Evolutionary conservation across 1,140 invertebrate genomes (phyloP).

Genomic region (Drosophila murphyi): DNA sequence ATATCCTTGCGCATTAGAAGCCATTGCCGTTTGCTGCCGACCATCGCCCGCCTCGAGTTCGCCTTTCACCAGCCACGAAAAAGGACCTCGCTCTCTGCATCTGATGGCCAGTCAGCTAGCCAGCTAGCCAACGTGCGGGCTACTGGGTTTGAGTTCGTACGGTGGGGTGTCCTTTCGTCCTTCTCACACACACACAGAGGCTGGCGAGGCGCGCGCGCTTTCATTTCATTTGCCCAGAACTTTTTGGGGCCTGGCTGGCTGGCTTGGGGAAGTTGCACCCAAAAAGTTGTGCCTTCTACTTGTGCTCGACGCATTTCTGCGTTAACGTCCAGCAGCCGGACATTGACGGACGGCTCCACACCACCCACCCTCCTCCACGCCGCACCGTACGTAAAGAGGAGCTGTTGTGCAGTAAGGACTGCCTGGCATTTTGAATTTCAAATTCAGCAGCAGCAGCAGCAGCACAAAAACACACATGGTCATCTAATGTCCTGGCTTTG

Average conservation of each 20-base stretch:
- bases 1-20: slow-evolving; percentile 84
- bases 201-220: slow-evolving; percentile 64
- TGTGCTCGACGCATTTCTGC: slow-evolving; percentile 73
- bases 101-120: slow-evolving; percentile 22
- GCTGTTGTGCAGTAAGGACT: slow-evolving; percentile 12
- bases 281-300: slow-evolving; percentile 78
- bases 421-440: slow-evolving; percentile 81
- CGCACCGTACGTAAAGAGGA: background rate
- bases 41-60: slow-evolving; percentile 15
- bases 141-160: slow-evolving; percentile 6
- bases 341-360: slow-evolving; percentile 73
- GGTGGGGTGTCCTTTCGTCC: slow-evolving; percentile 16
- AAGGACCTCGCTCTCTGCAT: slow-evolving; percentile 22
- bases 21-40: slow-evolving; percentile 6
- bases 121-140: background rate
- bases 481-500: slow-evolving; percentile 37
- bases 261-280: slow-evolving; percentile 18
- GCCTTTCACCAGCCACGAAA: slow-evolving; percentile 34
- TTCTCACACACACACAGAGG: slow-evolving; percentile 29
- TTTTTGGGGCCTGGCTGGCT: background rate
- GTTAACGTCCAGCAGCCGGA: slow-evolving; percentile 76
- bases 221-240: slow-evolving; percentile 71
- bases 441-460: slow-evolving; percentile 67
- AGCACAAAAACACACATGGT: slow-evolving; percentile 33
- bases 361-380: slow-evolving; percentile 6